Evolutionary conservation across 2,113 vertebrate genomes (phyloP).

Genomic region (Melanocharis versteri): DNA sequence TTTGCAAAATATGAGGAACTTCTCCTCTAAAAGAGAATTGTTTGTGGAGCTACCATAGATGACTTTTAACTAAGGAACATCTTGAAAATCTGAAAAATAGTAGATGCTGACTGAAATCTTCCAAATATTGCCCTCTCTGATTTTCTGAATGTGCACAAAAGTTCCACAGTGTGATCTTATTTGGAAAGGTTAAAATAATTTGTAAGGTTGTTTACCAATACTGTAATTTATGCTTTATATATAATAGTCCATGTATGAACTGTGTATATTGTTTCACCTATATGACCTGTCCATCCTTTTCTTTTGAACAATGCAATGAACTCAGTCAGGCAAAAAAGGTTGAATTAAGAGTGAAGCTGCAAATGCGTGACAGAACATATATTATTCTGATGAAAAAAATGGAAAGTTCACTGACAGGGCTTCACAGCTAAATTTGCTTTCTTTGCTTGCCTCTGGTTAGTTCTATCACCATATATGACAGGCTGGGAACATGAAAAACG

Average conservation of each 20-base stretch:
- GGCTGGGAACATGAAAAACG: neutral
- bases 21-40: neutral
- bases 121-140: neutral
- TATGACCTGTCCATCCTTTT: neutral
- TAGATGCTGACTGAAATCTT: neutral
- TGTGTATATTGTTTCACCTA: neutral
- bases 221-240: neutral
- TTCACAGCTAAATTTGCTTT: conserved; percentile 13
- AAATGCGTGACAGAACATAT: neutral
- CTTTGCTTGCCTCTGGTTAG: neutral
- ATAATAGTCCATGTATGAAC: neutral
- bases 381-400: neutral
- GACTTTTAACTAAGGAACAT: neutral
- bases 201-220: neutral
- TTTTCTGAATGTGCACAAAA: neutral
- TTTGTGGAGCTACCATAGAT: neutral
- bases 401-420: neutral
- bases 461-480: neutral
- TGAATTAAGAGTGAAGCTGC: neutral
- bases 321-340: neutral
- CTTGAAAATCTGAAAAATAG: neutral
- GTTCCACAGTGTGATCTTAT: neutral
- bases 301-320: neutral
- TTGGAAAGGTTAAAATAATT: neutral
- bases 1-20: neutral